Percentiles rank a stretch among this genome's conserved stretches.
Conservation (phyloP, 2,888 invertebrate species). For the Chironomus riparius region DNA sequence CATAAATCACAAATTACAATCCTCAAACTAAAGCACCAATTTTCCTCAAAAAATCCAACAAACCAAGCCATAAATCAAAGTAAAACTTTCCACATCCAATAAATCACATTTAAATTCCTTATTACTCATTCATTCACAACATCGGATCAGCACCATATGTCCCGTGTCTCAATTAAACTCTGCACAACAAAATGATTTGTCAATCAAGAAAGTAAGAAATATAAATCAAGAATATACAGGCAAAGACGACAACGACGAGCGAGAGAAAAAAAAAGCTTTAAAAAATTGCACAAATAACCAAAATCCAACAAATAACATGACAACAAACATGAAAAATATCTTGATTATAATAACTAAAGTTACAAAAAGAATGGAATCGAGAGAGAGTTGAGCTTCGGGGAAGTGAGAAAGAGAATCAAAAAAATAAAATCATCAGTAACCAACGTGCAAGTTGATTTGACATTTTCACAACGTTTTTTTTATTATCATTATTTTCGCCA, state of each 20-base stretch:
- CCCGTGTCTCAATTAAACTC: neutral
- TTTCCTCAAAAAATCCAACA: no score
- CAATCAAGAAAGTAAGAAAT: constrained; percentile 8
- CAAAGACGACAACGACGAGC: neutral
- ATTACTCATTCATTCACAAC: no score
- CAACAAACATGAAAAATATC: neutral
- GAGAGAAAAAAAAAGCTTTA: no score
- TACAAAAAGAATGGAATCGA: neutral
- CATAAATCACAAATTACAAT: no score
- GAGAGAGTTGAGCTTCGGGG: neutral
- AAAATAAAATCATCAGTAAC: neutral
- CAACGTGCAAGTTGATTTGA: constrained; percentile 15
- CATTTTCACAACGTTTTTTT: constrained; percentile 2
- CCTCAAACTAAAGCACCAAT: no score
- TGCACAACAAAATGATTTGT: constrained; percentile 10
- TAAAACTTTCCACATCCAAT: no score
- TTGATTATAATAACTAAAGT: neutral
- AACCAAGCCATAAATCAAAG: neutral
- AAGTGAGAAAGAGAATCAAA: neutral
- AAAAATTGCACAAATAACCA: neutral
- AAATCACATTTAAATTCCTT: no score
- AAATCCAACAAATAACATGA: neutral
- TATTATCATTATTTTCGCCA: no score
- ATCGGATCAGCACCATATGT: no score
- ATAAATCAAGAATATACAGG: neutral